phyloP scores from a whole-genome alignment of 2,113 vertebrate genomes.

The Eulemur macaco region DNA sequence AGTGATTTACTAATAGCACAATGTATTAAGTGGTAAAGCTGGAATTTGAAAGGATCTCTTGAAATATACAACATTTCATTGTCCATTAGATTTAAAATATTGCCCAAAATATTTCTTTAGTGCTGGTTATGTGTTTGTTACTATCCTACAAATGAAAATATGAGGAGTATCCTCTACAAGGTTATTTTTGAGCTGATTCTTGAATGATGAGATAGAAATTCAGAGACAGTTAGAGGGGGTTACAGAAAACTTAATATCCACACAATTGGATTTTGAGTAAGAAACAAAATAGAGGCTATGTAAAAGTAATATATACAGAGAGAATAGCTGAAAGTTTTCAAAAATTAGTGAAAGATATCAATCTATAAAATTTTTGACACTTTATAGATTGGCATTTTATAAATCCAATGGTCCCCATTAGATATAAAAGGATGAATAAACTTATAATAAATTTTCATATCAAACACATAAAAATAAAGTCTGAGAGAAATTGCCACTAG shows the following conservation, averaged over 20 bases:
- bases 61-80: neutral
- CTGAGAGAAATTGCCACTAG: neutral
- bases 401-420: neutral
- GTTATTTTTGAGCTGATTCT: neutral
- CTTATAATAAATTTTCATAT: neutral
- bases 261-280: neutral
- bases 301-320: neutral
- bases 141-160: neutral
- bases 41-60: neutral
- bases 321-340: neutral
- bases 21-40: neutral
- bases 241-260: neutral
- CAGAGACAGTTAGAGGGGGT: neutral
- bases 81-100: neutral
- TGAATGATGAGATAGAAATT: neutral
- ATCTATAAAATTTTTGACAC: neutral
- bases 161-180: neutral
- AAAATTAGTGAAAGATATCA: neutral
- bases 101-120: neutral
- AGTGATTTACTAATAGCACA: neutral
- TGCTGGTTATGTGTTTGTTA: neutral
- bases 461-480: neutral
- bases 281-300: neutral
- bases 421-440: neutral
- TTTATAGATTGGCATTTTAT: no score